Percentiles rank a stretch among this genome's conserved stretches.
Conservation (phyloP, 2,797 vertebrate genomes). For the Eulemur rubriventer region DNA sequence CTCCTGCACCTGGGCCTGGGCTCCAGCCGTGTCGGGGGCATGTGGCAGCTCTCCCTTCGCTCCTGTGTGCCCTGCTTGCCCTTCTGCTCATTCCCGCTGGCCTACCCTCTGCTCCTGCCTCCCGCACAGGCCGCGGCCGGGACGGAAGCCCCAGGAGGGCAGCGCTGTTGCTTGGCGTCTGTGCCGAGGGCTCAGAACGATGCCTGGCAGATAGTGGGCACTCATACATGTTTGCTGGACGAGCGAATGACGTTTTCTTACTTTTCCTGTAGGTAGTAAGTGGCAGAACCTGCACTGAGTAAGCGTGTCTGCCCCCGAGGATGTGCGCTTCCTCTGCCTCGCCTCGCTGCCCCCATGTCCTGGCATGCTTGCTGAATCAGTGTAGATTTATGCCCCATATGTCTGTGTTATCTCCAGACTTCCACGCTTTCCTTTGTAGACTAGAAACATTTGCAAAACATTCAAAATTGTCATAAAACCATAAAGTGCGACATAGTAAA, state of each 20-base stretch:
- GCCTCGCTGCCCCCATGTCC: neutral
- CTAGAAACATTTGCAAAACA: slow-evolving; percentile 68
- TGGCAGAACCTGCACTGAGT: neutral
- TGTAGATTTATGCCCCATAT: slow-evolving; percentile 52
- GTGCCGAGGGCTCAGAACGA: neutral
- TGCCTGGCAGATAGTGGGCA: neutral
- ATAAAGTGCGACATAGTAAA: neutral
- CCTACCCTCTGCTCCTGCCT: neutral
- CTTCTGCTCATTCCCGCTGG: neutral
- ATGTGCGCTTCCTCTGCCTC: neutral
- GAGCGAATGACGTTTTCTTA: too few relatives aligned
- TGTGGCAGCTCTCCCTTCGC: neutral
- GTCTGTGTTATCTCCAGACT: slow-evolving; percentile 65
- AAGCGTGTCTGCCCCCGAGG: neutral
- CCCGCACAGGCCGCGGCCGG: neutral
- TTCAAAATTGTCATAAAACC: slow-evolving; percentile 49
- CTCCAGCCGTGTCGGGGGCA: neutral
- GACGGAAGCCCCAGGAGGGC: neutral
- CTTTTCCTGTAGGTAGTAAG: neutral
- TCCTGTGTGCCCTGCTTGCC: neutral
- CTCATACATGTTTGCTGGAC: neutral
- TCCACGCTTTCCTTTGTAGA: slow-evolving; percentile 56
- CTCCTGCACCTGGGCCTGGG: neutral
- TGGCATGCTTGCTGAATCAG: slow-evolving; percentile 30
- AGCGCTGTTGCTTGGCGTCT: neutral